Base-by-base conservation (phyloP, 2,797 vertebrate genomes). In the Typhlichthys subterraneus region DNA sequence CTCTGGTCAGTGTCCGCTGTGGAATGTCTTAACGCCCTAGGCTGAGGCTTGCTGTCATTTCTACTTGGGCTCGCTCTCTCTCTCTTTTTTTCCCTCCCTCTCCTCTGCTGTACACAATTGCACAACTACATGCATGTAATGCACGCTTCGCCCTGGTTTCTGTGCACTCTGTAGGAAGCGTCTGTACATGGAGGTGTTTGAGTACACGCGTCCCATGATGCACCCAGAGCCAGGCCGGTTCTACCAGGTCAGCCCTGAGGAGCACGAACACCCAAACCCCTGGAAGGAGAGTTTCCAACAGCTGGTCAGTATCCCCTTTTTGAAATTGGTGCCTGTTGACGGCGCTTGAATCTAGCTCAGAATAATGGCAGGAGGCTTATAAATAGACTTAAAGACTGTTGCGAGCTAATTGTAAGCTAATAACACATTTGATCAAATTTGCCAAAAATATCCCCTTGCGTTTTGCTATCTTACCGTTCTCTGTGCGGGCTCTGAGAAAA, bases 201-300 rank as follows among this genome's bases (percentile, higher is more conserved):
- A 99, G 77, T 99, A 99, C 83, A 99, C 97, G 1, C 95, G 97
- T 80, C 98, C 98, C 72, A 98, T 99, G 98, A 98, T 99, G 97
- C 98, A 99, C 84, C 97, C 98, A 59, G 98, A 99, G 92, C 94
- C 98, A 17, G 98, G 98, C 46, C 95, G 95, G 88, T 99, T 99
- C 87, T 99, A 94, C 85, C 98, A 99, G 88, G 97, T 99, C 88
- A 98, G 96, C 89, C 96, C 98, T n/a, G 98, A 99, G 89, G 98
- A 99, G 76, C 97, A 99, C 61, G 98, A 99, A 84, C 95, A 99
- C 85, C 95, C 97, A 69, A 99, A 99, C 82, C 97, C 98, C 33
- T 99, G 98, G 98, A 99, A 99, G 83, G 98, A 99, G 86, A 99
- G 98, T 88, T 99, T 99, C 89, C 97, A 99, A 85, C 98, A 99